Evolutionary conservation across 2,113 vertebrate genomes (phyloP), one percentile per base, ranked within the genome.

Genomic region (Tragelaphus buxtoni): DNA sequence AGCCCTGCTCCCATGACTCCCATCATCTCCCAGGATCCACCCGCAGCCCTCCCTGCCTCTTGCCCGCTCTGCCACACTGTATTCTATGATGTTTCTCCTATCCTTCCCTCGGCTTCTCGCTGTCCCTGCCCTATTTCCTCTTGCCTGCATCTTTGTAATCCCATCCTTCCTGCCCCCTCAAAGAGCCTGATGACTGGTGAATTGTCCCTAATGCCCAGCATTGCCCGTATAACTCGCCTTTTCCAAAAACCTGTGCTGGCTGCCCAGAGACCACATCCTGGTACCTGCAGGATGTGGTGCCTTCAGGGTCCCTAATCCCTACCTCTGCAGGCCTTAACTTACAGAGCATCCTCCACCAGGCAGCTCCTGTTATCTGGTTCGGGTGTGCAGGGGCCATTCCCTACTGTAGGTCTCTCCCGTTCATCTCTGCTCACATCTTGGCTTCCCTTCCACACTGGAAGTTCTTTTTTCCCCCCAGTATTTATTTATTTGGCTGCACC

Each of bases 201-300:
- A 16, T 55, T 65, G 30, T 92, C 74, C 24, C 32, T 55, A 10
- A 69, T 55, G 74, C 74, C 26, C 30, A 42, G 7, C 22, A 2
- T 10, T 77, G 61, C 56, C 58, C 39, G 1, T 60, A 1, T 56
- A 47, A 60, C 45, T 93, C 26, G 14, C 16, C 30, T 35, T 94
- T 77, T 10, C 24, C 56, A 61, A 20, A 76, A 87, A 90, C 4
- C 61, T 89, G 42, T 92, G 55, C 28, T 90, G 61, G 61, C 74
- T 90, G n/a, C 81, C n/a, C 28, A 32, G 17, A 79, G 76, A 39
- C n/a, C 42, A 42, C 42, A 42, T 42, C 42, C 42, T 42, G 42
- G 42, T 42, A 42, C 47, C 35, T 89, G 45, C 32, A 7, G 32
- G 69, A 42, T n/a, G 14, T 65, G 80, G 14, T 12, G 22, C 63